These are phyloP conservation scores for Colistium nudipinnis DNA, from an alignment of 2,113 vertebrate species.

Conservation along the genomic window DNA sequence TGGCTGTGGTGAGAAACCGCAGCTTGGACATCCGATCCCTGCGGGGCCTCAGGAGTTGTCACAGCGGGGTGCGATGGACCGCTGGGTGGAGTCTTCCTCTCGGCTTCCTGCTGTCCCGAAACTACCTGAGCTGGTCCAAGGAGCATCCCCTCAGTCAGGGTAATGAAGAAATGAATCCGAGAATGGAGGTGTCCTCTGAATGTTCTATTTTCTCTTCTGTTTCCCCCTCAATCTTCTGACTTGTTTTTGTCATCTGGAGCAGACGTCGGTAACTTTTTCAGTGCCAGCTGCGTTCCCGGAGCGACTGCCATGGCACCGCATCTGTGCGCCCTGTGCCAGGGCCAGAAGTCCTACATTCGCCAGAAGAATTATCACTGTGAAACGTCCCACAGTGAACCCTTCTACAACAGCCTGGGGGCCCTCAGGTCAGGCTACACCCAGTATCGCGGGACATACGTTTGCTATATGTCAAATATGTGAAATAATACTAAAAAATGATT, in stretches of 20 bases:
- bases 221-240: slow-evolving; percentile 5
- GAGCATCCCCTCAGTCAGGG: slow-evolving; percentile 86
- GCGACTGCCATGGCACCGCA: slow-evolving; percentile 77
- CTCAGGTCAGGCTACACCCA: slow-evolving; percentile 82
- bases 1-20: slow-evolving; percentile 84
- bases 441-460: not conserved
- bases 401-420: slow-evolving; percentile 88
- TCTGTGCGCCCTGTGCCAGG: slow-evolving; percentile 86
- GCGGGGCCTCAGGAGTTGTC: slow-evolving; percentile 85
- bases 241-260: slow-evolving; percentile 32
- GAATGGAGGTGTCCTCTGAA: not conserved
- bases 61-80: slow-evolving; percentile 88
- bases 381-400: slow-evolving; percentile 87
- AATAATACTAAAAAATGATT: not conserved
- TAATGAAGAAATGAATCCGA: slow-evolving; percentile 31
- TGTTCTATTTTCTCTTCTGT: slow-evolving; percentile 10
- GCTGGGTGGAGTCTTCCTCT: slow-evolving; percentile 91
- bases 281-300: slow-evolving; percentile 89
- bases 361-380: slow-evolving; percentile 90
- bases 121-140: slow-evolving; percentile 86
- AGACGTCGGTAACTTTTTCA: slow-evolving; percentile 87
- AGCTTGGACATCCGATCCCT: slow-evolving; percentile 82
- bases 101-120: slow-evolving; percentile 87
- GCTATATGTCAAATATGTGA: not conserved
- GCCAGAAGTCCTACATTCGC: slow-evolving; percentile 86